Evolutionary conservation across 2,113 vertebrate species (phyloP).

Genomic region (Dicrurus megarhynchus): DNA sequence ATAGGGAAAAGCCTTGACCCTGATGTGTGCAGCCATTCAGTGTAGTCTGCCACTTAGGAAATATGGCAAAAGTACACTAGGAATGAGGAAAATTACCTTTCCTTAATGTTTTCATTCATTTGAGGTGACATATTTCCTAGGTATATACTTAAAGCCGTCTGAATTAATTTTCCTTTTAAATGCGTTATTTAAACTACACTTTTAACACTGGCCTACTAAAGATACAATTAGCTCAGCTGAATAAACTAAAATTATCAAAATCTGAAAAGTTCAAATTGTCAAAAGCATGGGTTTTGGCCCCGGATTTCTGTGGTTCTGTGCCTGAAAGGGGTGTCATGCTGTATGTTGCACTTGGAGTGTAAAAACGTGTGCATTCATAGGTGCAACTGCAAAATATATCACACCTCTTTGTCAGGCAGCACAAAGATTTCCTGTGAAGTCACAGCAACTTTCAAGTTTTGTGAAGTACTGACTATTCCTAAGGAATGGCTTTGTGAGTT

Average conservation of each 20-base stretch:
- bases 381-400: not conserved
- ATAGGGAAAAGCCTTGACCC: not conserved
- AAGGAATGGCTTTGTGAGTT: not conserved
- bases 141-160: not conserved
- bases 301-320: not conserved
- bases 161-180: not conserved
- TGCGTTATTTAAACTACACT: not conserved
- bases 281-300: not conserved
- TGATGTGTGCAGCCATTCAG: fast-evolving
- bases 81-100: not conserved
- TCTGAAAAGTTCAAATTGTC: not conserved
- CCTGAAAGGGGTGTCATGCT: not conserved
- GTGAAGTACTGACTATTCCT: not conserved
- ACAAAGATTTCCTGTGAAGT: not conserved
- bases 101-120: not conserved
- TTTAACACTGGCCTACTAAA: not conserved
- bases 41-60: not conserved
- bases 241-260: not conserved
- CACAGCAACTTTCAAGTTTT: not conserved
- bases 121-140: not conserved
- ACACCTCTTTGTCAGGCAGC: not conserved
- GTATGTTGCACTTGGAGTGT: not conserved
- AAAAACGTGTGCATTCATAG: not conserved
- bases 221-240: not conserved
- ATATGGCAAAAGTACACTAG: not conserved